These are phyloP conservation scores for Hylyphantes graminicola DNA, from an alignment of 1,140 invertebrate genomes.

Conservation along the genomic window DNA sequence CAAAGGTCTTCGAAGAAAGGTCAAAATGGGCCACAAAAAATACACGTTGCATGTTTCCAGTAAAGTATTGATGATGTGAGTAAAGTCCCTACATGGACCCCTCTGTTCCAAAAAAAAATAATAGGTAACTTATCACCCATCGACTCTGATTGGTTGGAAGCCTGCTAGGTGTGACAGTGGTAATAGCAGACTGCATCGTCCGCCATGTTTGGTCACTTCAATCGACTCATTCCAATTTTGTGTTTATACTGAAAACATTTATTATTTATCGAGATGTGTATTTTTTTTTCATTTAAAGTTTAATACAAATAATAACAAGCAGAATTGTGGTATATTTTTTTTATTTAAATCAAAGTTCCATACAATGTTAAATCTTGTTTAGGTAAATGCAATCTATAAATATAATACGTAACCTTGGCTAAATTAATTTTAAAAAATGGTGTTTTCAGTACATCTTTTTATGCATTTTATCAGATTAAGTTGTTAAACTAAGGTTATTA, in stretches of 20 bases:
- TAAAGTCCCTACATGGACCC: constrained; percentile 22
- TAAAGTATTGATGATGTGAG: constrained; percentile 34
- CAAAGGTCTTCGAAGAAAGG: constrained; percentile 14
- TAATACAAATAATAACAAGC: no score
- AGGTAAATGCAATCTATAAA: no score
- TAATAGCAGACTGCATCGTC: neutral
- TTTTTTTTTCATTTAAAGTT: no score
- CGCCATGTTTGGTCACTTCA: constrained; percentile 19
- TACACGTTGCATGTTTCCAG: neutral
- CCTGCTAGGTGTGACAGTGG: constrained; percentile 1
- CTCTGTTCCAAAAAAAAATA: constrained; percentile 24
- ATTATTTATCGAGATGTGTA: no score
- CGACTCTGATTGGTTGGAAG: constrained; percentile 27
- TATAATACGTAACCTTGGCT: no score
- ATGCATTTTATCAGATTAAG: no score
- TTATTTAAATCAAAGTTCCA: no score
- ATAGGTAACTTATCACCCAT: constrained; percentile 28
- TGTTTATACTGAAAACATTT: neutral
- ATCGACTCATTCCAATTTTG: neutral
- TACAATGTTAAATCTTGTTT: no score
- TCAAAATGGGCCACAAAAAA: neutral
- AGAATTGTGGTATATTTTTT: no score
- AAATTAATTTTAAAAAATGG: no score
- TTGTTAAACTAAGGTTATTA: no score
- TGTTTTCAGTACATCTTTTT: no score